Base-by-base conservation (phyloP, 2,113 vertebrate genomes). In the Hypomesus transpacificus region DNA sequence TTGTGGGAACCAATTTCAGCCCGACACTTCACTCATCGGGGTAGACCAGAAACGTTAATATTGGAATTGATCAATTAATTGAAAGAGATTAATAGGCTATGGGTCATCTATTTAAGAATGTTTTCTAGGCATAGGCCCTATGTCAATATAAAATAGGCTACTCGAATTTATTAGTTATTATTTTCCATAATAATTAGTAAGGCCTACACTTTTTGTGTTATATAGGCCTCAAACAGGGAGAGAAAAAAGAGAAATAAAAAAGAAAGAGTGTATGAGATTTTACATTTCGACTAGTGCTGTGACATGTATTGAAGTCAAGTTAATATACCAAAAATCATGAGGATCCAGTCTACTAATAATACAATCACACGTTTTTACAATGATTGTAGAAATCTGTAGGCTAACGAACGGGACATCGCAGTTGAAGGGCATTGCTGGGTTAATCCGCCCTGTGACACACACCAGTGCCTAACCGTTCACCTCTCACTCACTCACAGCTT, bases 371-470 rank as follows among this genome's bases (percentile, higher is more conserved):
- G 31, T 34, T 34, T 34, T 34, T 6, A 34, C 31, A 34, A 34
- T 34, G 31, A 34, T 34, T 34, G 2, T 34, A 34, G 31, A 34
- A 34, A 34, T 34, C 4, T 34, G 31, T 34, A 34, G 31, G 7
- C 22, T 31, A 31, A 62, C 16, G 58, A 75, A 66, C 61, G 26
- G 53, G 62, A 56, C 75, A 72, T 76, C 60, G 73, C 66, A 76
- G 74, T 73, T 67, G 74, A 79, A 68, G 72, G 72, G 77, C 80
- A 77, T 4, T 24, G 77, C 76, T 80, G 75, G 86, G 83, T 84
- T 87, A 89, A 87, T 88, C 86, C 61, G 75, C 80, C 80, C 75
- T 84, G 73, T 82, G 83, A 85, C 82, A 86, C 85, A 88, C 81
- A 80, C 76, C 87, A 86, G 73, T 80, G 83, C 80, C 82, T 82